Conservation (phyloP, 2,113 vertebrate genomes). For the Menura novaehollandiae region DNA sequence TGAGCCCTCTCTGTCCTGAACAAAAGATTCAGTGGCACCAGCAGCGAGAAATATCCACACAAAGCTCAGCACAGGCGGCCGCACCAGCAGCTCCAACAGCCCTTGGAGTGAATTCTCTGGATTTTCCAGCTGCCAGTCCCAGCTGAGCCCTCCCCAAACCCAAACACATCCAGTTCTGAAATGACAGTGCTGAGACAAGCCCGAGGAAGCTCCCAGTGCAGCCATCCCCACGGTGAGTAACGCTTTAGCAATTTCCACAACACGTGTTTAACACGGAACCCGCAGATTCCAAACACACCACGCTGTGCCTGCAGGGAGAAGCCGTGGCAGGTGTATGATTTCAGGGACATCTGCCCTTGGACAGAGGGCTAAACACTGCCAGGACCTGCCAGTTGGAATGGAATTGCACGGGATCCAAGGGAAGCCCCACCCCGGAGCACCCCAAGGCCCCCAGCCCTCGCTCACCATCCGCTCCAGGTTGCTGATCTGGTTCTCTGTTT, state of each 20-base stretch:
- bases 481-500: conserved; percentile 89
- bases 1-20: fast-evolving
- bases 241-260: fast-evolving
- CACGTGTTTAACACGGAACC: fast-evolving
- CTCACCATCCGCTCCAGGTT: conserved; percentile 91
- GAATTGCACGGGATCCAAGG: neutral
- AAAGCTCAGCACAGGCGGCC: neutral
- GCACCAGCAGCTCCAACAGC: neutral
- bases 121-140: neutral
- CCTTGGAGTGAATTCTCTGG: fast-evolving
- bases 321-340: fast-evolving
- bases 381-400: fast-evolving
- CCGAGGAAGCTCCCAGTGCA: neutral
- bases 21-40: neutral
- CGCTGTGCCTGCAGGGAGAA: fast-evolving
- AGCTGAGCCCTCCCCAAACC: neutral
- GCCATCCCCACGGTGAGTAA: fast-evolving
- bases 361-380: neutral
- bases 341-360: fast-evolving
- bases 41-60: fast-evolving
- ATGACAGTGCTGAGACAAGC: fast-evolving
- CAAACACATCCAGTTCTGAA: neutral
- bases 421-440: fast-evolving
- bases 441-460: fast-evolving
- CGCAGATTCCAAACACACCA: neutral